These are phyloP conservation scores for Brachionus rubens DNA, from an alignment of 1,140 invertebrate genomes.

Conservation along the genomic window DNA sequence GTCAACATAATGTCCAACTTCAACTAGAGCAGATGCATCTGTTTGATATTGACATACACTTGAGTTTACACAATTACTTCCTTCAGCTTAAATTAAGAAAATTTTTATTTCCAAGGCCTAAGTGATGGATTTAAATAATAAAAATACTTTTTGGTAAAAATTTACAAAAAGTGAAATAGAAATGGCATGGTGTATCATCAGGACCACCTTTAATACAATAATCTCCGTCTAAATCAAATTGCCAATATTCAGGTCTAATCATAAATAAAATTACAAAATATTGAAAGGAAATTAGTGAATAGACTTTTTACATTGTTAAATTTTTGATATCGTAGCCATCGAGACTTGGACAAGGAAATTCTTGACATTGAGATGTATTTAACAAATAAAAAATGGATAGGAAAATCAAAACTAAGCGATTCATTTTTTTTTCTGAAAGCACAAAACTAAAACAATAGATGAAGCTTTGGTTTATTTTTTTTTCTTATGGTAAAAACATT, in stretches of 20 bases:
- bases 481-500: too few relatives aligned
- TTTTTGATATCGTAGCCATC: slow-evolving; percentile 39
- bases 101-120: not conserved
- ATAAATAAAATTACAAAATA: not conserved
- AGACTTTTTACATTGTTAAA: slow-evolving; percentile 20
- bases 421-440: not conserved
- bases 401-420: not conserved
- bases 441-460: not conserved
- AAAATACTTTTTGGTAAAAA: slow-evolving; percentile 19
- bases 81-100: not conserved
- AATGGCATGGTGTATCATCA: not conserved
- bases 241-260: not conserved
- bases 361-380: not conserved
- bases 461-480: too few relatives aligned
- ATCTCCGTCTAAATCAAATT: not conserved
- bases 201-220: not conserved
- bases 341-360: not conserved
- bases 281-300: not conserved
- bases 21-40: not conserved
- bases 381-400: not conserved
- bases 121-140: not conserved
- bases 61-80: not conserved
- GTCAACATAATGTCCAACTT: slow-evolving; percentile 32
- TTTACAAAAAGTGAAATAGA: slow-evolving; percentile 45
- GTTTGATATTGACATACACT: slow-evolving; percentile 20